A percentile compares a stretch with the other conserved stretches of the same genome.
Conservation (phyloP, 2,888 invertebrate genomes). For the Spisula solida region DNA sequence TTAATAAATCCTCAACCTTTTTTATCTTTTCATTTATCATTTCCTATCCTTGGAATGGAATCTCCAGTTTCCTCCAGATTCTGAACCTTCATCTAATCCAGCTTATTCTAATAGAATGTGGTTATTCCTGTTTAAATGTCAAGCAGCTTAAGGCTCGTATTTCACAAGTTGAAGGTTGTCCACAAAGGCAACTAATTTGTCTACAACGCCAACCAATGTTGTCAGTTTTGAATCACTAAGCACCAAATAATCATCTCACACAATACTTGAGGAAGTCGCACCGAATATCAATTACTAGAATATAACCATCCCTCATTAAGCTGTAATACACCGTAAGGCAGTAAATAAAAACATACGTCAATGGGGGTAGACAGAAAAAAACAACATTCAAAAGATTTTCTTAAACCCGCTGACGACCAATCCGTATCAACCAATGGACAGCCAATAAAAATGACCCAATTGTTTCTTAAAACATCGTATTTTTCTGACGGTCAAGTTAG, state of each 20-base stretch:
- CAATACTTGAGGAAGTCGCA: not conserved
- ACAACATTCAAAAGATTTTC: not conserved
- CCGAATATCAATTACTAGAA: not conserved
- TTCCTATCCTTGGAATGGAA: not conserved
- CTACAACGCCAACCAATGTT: no score
- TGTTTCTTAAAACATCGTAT: not conserved
- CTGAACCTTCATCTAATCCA: not conserved
- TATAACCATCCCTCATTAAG: not conserved
- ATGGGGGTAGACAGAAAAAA: not conserved
- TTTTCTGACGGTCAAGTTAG: not conserved
- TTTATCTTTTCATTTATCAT: not conserved
- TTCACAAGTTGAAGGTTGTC: no score
- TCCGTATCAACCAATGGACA: not conserved
- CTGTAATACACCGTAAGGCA: not conserved
- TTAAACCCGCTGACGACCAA: not conserved
- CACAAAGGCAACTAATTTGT: no score
- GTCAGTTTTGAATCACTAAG: no score
- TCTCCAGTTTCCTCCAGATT: not conserved
- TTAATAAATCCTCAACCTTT: not conserved
- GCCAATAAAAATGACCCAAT: not conserved
- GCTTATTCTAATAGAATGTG: no score
- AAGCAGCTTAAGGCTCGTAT: no score
- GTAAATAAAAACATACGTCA: not conserved
- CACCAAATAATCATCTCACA: no score
- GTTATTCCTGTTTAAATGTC: no score